These are phyloP conservation scores for Tympanuchus pallidicinctus DNA, from an alignment of 2,113 vertebrate species.

Conservation along the genomic window DNA sequence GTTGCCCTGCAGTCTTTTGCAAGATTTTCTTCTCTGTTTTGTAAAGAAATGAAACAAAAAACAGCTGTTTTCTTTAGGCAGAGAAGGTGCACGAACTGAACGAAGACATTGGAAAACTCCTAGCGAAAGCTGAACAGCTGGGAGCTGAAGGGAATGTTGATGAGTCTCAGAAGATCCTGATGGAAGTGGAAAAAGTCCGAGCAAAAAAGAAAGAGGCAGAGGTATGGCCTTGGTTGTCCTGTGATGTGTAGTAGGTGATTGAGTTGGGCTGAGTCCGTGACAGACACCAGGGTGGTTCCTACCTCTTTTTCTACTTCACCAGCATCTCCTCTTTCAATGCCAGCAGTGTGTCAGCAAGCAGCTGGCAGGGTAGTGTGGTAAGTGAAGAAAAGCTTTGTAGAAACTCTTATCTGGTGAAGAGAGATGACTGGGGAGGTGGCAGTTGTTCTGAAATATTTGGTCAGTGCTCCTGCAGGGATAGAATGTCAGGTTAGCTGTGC, in stretches of 20 bases:
- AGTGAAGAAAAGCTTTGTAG: not conserved
- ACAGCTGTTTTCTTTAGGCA: conserved; percentile 78
- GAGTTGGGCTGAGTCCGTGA: not conserved
- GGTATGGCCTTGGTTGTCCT: conserved; percentile 74
- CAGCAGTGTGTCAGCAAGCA: not conserved
- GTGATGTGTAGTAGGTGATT: not conserved
- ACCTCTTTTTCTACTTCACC: not conserved
- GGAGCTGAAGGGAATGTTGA: conserved; percentile 98
- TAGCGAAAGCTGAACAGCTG: conserved; percentile 97
- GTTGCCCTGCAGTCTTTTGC: not conserved
- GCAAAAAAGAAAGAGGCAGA: conserved; percentile 97
- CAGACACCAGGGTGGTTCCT: not conserved
- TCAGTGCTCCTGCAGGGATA: not conserved
- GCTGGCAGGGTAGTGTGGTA: not conserved
- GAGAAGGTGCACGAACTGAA: conserved; percentile 98
- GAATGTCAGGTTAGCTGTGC: not conserved
- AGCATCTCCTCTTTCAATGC: not conserved
- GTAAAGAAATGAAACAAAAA: not conserved
- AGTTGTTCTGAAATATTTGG: not conserved
- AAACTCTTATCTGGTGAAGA: not conserved
- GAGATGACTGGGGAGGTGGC: not conserved
- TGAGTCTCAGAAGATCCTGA: conserved; percentile 95
- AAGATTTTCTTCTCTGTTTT: not conserved
- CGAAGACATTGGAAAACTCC: conserved; percentile 97
- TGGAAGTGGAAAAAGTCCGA: conserved; percentile 97